These are phyloP conservation scores for Enteromius mattozi DNA, from an alignment of 2,797 vertebrate genomes.

Conservation along the genomic window DNA sequence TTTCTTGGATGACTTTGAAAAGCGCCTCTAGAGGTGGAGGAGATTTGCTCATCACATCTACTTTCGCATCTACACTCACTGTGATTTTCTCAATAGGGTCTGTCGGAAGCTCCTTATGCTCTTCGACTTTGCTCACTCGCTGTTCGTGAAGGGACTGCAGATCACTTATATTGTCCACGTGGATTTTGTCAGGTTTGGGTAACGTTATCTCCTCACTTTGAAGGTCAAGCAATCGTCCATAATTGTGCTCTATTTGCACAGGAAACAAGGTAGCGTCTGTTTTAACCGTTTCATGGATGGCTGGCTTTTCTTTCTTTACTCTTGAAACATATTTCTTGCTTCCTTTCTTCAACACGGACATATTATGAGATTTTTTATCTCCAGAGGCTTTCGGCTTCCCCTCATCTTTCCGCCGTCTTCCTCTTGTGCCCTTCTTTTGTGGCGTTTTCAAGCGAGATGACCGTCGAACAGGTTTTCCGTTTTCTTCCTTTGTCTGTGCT, in stretches of 20 bases:
- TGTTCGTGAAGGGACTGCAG: constrained; percentile 26
- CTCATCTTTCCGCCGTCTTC: constrained; percentile 76
- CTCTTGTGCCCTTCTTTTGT: constrained; percentile 65
- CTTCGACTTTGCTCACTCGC: not conserved
- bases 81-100: constrained; percentile 49
- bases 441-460: constrained; percentile 66
- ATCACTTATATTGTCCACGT: constrained; percentile 32
- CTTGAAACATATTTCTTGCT: constrained; percentile 57
- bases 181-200: constrained; percentile 50
- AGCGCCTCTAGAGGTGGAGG: constrained; percentile 59
- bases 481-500: constrained; percentile 57
- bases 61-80: constrained; percentile 51
- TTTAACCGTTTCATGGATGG: constrained; percentile 57
- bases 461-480: constrained; percentile 62
- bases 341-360: constrained; percentile 64
- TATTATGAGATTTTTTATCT: constrained; percentile 67
- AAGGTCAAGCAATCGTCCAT: constrained; percentile 69
- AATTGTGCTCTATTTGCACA: constrained; percentile 78
- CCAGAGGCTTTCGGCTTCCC: constrained; percentile 58
- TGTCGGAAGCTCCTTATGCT: constrained; percentile 38
- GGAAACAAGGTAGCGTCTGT: constrained; percentile 59
- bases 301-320: constrained; percentile 65
- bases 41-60: constrained; percentile 40
- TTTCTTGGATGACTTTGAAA: constrained; percentile 63
- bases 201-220: constrained; percentile 58